Evolutionary conservation across 2,113 vertebrate species (phyloP).

Genomic region (Ptilorrhoa leucosticta): DNA sequence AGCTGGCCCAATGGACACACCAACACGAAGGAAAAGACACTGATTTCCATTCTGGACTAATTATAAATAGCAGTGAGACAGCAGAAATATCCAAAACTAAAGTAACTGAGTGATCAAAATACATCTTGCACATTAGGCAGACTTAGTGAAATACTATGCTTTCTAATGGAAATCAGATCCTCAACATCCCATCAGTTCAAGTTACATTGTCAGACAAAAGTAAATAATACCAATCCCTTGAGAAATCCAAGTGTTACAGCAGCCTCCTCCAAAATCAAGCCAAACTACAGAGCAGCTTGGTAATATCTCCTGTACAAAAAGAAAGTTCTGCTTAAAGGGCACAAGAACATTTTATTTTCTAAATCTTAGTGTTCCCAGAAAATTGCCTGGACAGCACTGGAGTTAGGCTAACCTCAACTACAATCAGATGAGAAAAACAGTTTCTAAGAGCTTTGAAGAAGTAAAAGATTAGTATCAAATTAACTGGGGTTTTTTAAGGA

Average conservation of each 20-base stretch:
- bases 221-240: background rate
- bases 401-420: background rate
- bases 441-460: background rate
- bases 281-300: background rate
- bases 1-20: background rate
- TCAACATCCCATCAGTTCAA: background rate
- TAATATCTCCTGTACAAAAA: background rate
- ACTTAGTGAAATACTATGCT: background rate
- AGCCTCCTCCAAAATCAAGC: background rate
- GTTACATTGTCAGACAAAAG: conserved; percentile 6
- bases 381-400: background rate
- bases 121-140: background rate
- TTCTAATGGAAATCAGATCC: conserved; percentile 39
- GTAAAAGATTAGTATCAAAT: background rate
- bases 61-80: conserved; percentile 36
- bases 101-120: background rate
- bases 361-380: conserved; percentile 22
- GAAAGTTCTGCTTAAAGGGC: background rate
- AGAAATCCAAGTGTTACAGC: background rate
- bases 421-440: background rate
- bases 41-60: background rate
- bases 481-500: background rate
- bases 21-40: background rate
- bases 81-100: conserved; percentile 14
- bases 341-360: conserved; percentile 40